Percentiles rank a stretch among this genome's conserved stretches.
Evolutionary conservation across 2,113 vertebrate genomes (phyloP).

Genomic region (Periophthalmodon schlosseri): DNA sequence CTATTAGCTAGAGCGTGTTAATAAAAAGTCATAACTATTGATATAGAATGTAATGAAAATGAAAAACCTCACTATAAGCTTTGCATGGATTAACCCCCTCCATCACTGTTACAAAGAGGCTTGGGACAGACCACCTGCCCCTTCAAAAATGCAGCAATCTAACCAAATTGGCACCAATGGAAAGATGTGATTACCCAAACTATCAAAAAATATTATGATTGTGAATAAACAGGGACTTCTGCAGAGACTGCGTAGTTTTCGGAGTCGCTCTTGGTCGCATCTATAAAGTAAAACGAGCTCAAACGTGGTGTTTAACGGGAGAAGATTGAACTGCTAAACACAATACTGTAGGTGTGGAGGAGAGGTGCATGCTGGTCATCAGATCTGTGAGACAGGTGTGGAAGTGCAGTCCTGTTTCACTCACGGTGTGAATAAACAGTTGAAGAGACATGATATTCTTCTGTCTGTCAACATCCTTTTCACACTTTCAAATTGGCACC

Average conservation of each 20-base stretch:
- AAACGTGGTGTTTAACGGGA: constrained; percentile 17
- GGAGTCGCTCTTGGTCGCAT: background rate
- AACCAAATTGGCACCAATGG: constrained; percentile 29
- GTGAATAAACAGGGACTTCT: constrained; percentile 1
- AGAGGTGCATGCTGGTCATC: constrained; percentile 37
- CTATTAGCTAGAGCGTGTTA: constrained; percentile 28
- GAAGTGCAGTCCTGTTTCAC: background rate
- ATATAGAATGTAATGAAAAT: constrained; percentile 30
- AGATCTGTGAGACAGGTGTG: background rate
- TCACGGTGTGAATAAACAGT: background rate
- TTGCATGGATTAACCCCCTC: constrained; percentile 7
- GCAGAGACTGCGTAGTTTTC: constrained; percentile 7
- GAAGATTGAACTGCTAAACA: constrained; percentile 6
- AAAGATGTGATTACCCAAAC: background rate
- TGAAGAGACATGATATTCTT: background rate
- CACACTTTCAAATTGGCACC: background rate
- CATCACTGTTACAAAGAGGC: constrained; percentile 44
- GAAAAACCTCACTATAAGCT: constrained; percentile 34
- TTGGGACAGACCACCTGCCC: constrained; percentile 50
- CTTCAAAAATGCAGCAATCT: constrained; percentile 43
- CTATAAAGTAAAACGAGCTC: background rate
- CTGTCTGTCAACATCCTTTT: background rate
- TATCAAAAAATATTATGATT: background rate
- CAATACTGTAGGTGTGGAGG: constrained; percentile 14
- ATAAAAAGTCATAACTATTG: constrained; percentile 7